Base-by-base conservation (phyloP, 2,797 vertebrate species). In the Leptoclinus maculatus region DNA sequence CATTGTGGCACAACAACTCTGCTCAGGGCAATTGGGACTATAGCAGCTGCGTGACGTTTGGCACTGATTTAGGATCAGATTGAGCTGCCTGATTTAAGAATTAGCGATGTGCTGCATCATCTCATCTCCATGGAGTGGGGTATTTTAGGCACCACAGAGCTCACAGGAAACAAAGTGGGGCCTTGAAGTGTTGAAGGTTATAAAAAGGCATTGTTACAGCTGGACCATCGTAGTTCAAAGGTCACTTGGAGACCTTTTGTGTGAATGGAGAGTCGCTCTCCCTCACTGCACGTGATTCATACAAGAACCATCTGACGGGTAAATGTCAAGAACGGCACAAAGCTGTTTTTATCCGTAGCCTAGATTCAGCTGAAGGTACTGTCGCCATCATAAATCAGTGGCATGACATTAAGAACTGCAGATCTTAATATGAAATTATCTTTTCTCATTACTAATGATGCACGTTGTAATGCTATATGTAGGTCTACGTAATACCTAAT, bases 291-390 rank as follows among this genome's bases (percentile, higher is more conserved):
- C n/a, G 39, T 47, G 16, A 32, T 12, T 4, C 7, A 47, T 4
- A 29, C 32, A 7, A 43, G 34, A 6, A 34, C 34, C 57, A 58
- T 41, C 19, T 49, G 16, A 23, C 0, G 7, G 7, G 14, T 53
- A 45, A 59, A 67, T 74, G 51, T 69, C 60, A 80, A 43, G 68
- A 62, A 25, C 27, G 41, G 27, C 56, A 69, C 23, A 32, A 59
- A 63, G 56, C 49, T 72, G 27, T 39, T 65, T 65, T 12, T 17
- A 34, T n/a, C 23, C 19, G 39, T n/a, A 11, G 21, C 14, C 49
- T 73, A 65, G 38, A 73, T 45, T 38, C 21, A 47, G 49, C 4
- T 9, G 2, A 65, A 47, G 25, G 45, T 36, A 41, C 38, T 66
- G 6, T 34, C 1, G 4, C 3, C 3, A 64, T 36, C 29, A 65